Percentiles rank a stretch among this genome's conserved stretches.
Evolutionary conservation across 2,888 invertebrate species (phyloP).

Genomic region (Pherbina coryleti): DNA sequence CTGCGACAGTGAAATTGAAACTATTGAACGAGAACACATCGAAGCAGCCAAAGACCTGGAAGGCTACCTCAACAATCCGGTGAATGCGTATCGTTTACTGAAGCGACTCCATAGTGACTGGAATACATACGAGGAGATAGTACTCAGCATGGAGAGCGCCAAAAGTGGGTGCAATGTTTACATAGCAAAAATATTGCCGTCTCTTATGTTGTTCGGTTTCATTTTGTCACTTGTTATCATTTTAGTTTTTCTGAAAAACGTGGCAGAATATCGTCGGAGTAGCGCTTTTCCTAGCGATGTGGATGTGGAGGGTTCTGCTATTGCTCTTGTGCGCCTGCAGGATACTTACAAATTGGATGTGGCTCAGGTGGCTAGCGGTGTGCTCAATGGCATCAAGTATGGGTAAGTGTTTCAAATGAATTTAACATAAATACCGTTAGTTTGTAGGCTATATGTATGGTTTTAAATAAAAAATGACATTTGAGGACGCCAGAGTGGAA

Average conservation of each 20-base stretch:
- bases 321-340: constrained; percentile 92
- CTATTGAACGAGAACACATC: constrained; percentile 81
- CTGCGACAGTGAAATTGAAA: constrained; percentile 70
- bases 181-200: neutral
- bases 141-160: constrained; percentile 76
- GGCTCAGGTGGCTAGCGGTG: constrained; percentile 85
- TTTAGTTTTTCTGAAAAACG: constrained; percentile 79
- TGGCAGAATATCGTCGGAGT: constrained; percentile 78
- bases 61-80: constrained; percentile 89
- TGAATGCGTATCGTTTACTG: constrained; percentile 93
- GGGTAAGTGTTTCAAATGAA: constrained; percentile 70
- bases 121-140: constrained; percentile 81
- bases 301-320: constrained; percentile 93
- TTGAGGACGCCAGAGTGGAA: too few species aligned
- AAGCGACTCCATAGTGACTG: constrained; percentile 94
- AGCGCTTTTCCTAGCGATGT: constrained; percentile 90
- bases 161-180: constrained; percentile 58
- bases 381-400: constrained; percentile 87
- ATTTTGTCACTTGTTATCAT: neutral
- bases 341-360: constrained; percentile 93
- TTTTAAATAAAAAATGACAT: too few species aligned
- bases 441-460: too few species aligned
- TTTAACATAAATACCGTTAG: neutral
- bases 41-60: constrained; percentile 82
- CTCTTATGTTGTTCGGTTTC: neutral